Percentiles rank a stretch among this genome's conserved stretches.
phyloP scores from a whole-genome alignment of 2,113 vertebrate species.

The Siniperca chuatsi region DNA sequence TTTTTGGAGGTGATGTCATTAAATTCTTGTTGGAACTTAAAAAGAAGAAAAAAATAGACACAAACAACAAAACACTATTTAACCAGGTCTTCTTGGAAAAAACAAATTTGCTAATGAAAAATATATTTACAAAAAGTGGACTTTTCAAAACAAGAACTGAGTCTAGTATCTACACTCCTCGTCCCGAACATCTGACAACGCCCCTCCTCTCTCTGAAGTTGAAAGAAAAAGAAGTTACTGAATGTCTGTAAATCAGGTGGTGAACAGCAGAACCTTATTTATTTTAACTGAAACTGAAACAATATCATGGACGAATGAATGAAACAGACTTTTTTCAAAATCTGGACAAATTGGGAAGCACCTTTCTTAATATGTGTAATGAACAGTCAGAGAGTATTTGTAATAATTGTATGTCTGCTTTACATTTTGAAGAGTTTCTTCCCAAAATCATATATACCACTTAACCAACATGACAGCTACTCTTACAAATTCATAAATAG shows the following conservation, averaged over 20 bases:
- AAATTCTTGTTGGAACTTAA: neutral
- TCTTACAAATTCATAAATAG: neutral
- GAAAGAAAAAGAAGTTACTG: neutral
- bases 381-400: neutral
- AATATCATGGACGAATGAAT: neutral
- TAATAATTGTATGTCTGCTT: neutral
- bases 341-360: neutral
- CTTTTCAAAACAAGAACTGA: slow-evolving; percentile 38
- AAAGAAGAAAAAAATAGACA: neutral
- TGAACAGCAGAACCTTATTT: slow-evolving; percentile 33
- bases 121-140: slow-evolving; percentile 68
- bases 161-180: slow-evolving; percentile 12
- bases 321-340: neutral
- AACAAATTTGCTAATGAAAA: slow-evolving; percentile 44
- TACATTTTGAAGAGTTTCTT: neutral
- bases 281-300: neutral
- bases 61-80: slow-evolving; percentile 22
- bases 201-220: neutral
- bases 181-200: neutral
- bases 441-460: neutral
- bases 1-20: neutral
- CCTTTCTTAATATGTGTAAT: neutral
- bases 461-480: neutral
- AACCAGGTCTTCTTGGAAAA: slow-evolving; percentile 64
- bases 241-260: neutral